Conservation (phyloP, 2,797 vertebrate genomes). For the Macropodus opercularis region DNA sequence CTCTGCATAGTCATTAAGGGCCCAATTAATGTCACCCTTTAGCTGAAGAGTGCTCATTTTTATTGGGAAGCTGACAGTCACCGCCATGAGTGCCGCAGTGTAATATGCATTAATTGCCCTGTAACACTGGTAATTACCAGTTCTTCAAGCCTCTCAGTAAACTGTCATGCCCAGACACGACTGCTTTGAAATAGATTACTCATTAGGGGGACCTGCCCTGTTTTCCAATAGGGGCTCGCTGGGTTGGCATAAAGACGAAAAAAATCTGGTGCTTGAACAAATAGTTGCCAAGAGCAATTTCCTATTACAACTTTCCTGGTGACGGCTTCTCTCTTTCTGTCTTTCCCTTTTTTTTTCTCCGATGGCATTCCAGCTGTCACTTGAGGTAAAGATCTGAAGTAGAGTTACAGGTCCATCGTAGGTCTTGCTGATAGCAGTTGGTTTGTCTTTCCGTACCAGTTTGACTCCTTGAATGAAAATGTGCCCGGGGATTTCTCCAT, state of each 20-base stretch:
- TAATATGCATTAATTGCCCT: constrained; percentile 99
- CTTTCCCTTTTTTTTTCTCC: constrained; percentile 23
- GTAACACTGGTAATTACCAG: constrained; percentile 99
- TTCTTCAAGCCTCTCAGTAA: constrained; percentile 99
- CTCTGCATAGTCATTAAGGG: constrained; percentile 99
- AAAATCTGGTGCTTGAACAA: constrained; percentile 95
- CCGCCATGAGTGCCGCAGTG: constrained; percentile 99
- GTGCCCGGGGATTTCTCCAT: constrained; percentile 43
- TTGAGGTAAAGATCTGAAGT: constrained; percentile 83
- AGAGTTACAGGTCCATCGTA: constrained; percentile 78
- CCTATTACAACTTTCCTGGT: constrained; percentile 93
- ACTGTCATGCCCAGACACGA: constrained; percentile 99
- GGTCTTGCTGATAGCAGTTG: constrained; percentile 69
- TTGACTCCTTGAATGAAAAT: constrained; percentile 53
- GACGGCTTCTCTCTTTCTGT: constrained; percentile 81
- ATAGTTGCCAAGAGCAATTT: constrained; percentile 99
- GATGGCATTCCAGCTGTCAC: constrained; percentile 84
- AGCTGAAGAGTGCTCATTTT: constrained; percentile 99
- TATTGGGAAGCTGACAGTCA: constrained; percentile 99
- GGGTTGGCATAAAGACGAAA: constrained; percentile 89
- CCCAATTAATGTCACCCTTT: constrained; percentile 99
- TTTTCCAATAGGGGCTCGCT: constrained; percentile 94
- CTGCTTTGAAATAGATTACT: constrained; percentile 99
- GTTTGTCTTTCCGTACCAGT: constrained; percentile 45
- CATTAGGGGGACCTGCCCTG: constrained; percentile 99